Conservation (phyloP, 2,797 vertebrate genomes). For the Girardinus metallicus region DNA sequence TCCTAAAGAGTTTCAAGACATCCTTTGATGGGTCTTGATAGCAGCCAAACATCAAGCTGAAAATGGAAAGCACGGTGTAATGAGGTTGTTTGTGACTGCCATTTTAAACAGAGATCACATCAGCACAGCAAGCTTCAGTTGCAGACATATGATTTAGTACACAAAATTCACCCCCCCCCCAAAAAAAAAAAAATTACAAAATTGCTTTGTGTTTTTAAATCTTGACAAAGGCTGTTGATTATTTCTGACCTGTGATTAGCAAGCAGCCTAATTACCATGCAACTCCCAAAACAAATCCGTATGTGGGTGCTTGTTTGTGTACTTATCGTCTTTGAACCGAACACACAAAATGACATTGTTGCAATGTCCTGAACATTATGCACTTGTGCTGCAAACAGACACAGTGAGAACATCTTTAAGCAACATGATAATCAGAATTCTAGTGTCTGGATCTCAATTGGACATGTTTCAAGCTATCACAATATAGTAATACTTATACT, state of each 20-base stretch:
- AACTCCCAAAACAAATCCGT: constrained; percentile 40
- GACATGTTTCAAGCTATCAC: neutral
- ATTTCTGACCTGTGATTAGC: constrained; percentile 42
- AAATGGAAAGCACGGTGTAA: neutral
- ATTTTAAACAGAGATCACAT: constrained; percentile 4
- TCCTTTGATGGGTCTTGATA: constrained; percentile 27
- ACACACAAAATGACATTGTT: constrained; percentile 13
- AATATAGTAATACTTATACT: neutral
- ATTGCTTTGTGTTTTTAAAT: constrained; percentile 7
- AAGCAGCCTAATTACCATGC: constrained; percentile 47
- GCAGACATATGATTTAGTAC: neutral
- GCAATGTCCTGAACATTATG: constrained; percentile 16
- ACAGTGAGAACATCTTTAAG: constrained; percentile 9
- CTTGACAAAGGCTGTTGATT: constrained; percentile 26
- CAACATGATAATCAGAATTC: neutral
- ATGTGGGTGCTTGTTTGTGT: constrained; percentile 30
- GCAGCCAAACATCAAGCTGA: constrained; percentile 8
- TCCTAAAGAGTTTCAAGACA: constrained; percentile 31
- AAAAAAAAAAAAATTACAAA: neutral
- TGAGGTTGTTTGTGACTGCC: neutral
- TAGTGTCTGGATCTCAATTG: neutral
- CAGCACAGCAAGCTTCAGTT: neutral
- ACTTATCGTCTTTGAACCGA: neutral
- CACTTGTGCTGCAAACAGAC: neutral
- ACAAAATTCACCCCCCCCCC: neutral